Evolutionary conservation across 2,888 invertebrate species (phyloP).

Genomic region (Gymnocheta viridis): DNA sequence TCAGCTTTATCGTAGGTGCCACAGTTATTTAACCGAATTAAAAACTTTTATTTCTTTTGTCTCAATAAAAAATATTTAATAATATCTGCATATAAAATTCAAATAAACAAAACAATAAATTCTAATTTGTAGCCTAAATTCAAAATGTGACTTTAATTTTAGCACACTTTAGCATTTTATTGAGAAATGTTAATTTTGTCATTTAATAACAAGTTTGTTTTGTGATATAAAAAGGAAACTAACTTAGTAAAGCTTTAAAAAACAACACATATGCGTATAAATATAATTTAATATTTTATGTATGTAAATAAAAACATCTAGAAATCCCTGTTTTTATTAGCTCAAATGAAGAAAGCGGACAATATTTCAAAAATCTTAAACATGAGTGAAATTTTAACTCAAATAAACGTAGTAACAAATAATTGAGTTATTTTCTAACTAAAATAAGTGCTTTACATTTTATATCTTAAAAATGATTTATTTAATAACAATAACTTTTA

Average conservation of each 20-base stretch:
- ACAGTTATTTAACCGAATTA: background rate
- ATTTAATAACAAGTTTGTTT: background rate
- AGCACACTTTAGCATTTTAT: constrained; percentile 16
- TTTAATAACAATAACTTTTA: background rate
- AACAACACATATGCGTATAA: background rate
- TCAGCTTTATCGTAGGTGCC: background rate
- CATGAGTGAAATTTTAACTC: background rate
- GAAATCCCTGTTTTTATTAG: background rate
- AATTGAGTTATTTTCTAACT: background rate
- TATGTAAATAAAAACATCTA: background rate
- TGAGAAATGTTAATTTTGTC: background rate
- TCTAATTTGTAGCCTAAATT: background rate
- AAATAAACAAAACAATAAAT: background rate
- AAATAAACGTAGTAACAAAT: background rate
- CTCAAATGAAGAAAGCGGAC: background rate
- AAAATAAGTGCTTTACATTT: background rate
- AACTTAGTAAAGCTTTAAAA: background rate
- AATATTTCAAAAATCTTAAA: background rate
- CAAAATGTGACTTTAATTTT: background rate
- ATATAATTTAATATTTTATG: background rate
- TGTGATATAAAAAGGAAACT: background rate
- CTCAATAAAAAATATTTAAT: constrained; percentile 3
- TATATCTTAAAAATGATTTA: background rate
- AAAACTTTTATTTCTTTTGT: background rate
- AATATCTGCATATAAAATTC: constrained; percentile 18